Conservation (phyloP, 1,140 invertebrate species). For the Laupala kohalensis region DNA sequence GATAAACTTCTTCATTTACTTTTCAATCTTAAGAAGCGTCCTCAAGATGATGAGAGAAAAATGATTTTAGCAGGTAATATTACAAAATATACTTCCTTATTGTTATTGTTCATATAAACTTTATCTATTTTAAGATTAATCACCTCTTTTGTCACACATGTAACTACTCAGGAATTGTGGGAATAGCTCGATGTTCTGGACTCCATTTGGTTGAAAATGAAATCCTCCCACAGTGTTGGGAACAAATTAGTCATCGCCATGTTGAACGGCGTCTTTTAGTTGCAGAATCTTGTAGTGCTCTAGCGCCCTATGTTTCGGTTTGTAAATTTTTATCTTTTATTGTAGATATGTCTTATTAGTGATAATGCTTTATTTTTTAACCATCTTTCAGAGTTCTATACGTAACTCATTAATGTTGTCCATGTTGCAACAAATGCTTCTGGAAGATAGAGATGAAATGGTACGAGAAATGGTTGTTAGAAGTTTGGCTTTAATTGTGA, state of each 20-base stretch:
- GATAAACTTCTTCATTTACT: slow-evolving; percentile 54
- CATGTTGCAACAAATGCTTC: slow-evolving; percentile 60
- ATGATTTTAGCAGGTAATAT: slow-evolving; percentile 44
- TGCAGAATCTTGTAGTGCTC: slow-evolving; percentile 54
- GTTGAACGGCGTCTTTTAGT: slow-evolving; percentile 53
- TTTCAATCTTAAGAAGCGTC: slow-evolving; percentile 64
- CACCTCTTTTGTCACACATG: not conserved
- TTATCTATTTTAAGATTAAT: not conserved
- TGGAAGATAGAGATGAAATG: slow-evolving; percentile 52
- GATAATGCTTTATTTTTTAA: too few relatives aligned
- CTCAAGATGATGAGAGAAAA: slow-evolving; percentile 52
- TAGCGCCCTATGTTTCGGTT: slow-evolving; percentile 55
- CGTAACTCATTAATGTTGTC: slow-evolving; percentile 57
- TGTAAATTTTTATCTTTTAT: too few relatives aligned
- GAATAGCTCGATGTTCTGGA: slow-evolving; percentile 39
- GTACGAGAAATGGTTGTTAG: slow-evolving; percentile 48
- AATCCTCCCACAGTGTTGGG: slow-evolving; percentile 64
- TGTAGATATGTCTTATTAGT: too few relatives aligned
- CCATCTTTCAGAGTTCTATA: slow-evolving; percentile 41
- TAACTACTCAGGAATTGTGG: slow-evolving; percentile 35
- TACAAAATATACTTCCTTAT: too few relatives aligned
- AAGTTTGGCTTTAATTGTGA: slow-evolving; percentile 48
- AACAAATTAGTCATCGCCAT: slow-evolving; percentile 61
- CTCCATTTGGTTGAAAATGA: slow-evolving; percentile 46
- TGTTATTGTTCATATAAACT: too few relatives aligned